These are phyloP conservation scores for Artibeus jamaicensis DNA, from an alignment of 2,797 vertebrate genomes.

Conservation along the genomic window DNA sequence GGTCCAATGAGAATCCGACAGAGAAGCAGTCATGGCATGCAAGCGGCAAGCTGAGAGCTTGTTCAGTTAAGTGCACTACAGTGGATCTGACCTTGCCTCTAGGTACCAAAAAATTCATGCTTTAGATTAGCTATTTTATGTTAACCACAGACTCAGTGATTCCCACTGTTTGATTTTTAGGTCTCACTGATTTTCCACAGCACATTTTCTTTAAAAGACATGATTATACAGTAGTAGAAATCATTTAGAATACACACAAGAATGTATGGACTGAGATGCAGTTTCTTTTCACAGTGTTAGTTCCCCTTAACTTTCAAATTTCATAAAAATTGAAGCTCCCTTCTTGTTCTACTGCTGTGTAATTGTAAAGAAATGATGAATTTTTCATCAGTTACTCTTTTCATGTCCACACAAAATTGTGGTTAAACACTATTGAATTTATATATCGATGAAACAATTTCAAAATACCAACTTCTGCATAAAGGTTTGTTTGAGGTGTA, in stretches of 20 bases:
- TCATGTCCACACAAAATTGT: neutral
- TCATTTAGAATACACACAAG: conserved; percentile 12
- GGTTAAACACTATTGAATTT: neutral
- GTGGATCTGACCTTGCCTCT: conserved; percentile 81
- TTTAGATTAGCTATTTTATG: conserved; percentile 66
- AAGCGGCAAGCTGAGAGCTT: conserved; percentile 75
- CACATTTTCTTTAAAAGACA: conserved; percentile 65
- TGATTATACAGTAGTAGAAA: conserved; percentile 46
- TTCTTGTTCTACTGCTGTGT: conserved; percentile 56
- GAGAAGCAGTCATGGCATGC: conserved; percentile 71
- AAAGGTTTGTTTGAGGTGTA: neutral
- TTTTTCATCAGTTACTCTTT: conserved; percentile 50
- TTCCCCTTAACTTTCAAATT: conserved; percentile 60
- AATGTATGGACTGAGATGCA: conserved; percentile 44
- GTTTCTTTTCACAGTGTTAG: conserved; percentile 55
- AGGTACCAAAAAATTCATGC: conserved; percentile 69
- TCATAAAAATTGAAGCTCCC: conserved; percentile 49
- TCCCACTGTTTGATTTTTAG: conserved; percentile 60
- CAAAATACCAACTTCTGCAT: neutral
- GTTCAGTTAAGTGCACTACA: conserved; percentile 73
- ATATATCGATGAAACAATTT: neutral
- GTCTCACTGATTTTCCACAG: conserved; percentile 38
- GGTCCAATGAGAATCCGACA: conserved; percentile 72
- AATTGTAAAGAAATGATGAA: conserved; percentile 36
- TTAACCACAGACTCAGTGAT: conserved; percentile 58